A percentile compares a stretch with the other conserved stretches of the same genome.
phyloP scores from a whole-genome alignment of 2,797 vertebrate genomes.

The Chromis chromis region DNA sequence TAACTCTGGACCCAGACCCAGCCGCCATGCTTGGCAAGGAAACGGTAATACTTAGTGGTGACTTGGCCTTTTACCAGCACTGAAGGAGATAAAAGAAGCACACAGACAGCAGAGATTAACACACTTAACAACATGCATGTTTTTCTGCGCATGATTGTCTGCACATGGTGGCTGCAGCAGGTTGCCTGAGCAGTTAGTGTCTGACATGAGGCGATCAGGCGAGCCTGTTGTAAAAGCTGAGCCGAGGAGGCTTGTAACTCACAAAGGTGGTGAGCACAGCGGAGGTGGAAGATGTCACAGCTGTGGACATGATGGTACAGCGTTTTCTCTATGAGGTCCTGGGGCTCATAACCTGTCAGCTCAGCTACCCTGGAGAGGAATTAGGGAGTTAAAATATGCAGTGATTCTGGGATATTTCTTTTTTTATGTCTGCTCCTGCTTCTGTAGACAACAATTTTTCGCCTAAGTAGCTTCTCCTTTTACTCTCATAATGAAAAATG shows the following conservation, averaged over 20 bases:
- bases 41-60: slow-evolving; percentile 98
- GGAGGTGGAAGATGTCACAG: slow-evolving; percentile 98
- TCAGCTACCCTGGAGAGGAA: slow-evolving; percentile 91
- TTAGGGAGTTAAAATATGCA: slow-evolving; percentile 21
- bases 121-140: slow-evolving; percentile 22
- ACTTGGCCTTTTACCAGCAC: slow-evolving; percentile 99
- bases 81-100: slow-evolving; percentile 71
- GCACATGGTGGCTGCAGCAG: slow-evolving; percentile 42
- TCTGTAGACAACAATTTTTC: background rate
- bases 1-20: slow-evolving; percentile 99
- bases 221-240: slow-evolving; percentile 33
- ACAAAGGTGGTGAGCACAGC: slow-evolving; percentile 97
- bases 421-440: background rate
- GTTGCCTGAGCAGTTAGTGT: slow-evolving; percentile 34
- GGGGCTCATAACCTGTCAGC: slow-evolving; percentile 97
- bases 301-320: slow-evolving; percentile 98
- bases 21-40: slow-evolving; percentile 96
- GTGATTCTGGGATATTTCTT: slow-evolving; percentile 2
- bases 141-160: slow-evolving; percentile 32
- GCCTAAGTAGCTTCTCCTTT: background rate
- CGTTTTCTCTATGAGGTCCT: slow-evolving; percentile 99
- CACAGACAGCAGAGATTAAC: slow-evolving; percentile 46
- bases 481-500: background rate
- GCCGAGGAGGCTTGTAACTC: slow-evolving; percentile 79
- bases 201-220: slow-evolving; percentile 39